These are phyloP conservation scores for Silurus glanis DNA, from an alignment of 2,113 vertebrate genomes.

Conservation along the genomic window DNA sequence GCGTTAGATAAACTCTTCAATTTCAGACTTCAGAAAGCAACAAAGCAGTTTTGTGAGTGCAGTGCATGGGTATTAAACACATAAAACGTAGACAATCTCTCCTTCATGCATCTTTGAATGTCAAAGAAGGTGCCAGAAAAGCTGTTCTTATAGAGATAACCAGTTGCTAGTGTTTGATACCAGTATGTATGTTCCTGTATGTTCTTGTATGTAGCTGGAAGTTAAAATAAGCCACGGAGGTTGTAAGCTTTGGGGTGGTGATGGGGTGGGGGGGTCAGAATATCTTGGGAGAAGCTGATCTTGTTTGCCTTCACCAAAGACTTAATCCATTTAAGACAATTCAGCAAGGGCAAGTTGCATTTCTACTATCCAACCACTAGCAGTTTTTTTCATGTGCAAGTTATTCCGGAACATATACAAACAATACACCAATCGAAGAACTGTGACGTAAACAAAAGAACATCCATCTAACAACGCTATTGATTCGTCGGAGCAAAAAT, in stretches of 20 bases:
- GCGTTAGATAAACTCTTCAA: too few relatives aligned
- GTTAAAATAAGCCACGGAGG: conserved; percentile 56
- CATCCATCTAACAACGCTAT: too few relatives aligned
- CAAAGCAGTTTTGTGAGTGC: background rate
- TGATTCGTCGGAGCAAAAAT: too few relatives aligned
- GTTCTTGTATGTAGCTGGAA: conserved; percentile 31
- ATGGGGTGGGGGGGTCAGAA: conserved; percentile 36
- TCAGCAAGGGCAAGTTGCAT: conserved; percentile 58
- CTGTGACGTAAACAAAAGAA: too few relatives aligned
- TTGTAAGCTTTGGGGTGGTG: conserved; percentile 49
- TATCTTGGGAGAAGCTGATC: conserved; percentile 64
- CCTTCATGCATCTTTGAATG: background rate
- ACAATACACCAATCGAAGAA: too few relatives aligned
- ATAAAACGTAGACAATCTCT: background rate
- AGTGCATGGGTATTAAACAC: background rate
- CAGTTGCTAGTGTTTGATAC: conserved; percentile 18
- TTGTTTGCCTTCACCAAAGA: conserved; percentile 51
- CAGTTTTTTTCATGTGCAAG: background rate
- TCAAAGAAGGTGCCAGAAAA: background rate
- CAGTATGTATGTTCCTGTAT: conserved; percentile 29
- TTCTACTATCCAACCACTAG: conserved; percentile 34
- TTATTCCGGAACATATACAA: too few relatives aligned
- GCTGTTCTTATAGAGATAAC: background rate
- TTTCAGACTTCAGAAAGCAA: background rate
- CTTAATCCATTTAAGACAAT: conserved; percentile 67